phyloP scores from a whole-genome alignment of 2,888 invertebrate genomes.

The Drosophila mettleri region DNA sequence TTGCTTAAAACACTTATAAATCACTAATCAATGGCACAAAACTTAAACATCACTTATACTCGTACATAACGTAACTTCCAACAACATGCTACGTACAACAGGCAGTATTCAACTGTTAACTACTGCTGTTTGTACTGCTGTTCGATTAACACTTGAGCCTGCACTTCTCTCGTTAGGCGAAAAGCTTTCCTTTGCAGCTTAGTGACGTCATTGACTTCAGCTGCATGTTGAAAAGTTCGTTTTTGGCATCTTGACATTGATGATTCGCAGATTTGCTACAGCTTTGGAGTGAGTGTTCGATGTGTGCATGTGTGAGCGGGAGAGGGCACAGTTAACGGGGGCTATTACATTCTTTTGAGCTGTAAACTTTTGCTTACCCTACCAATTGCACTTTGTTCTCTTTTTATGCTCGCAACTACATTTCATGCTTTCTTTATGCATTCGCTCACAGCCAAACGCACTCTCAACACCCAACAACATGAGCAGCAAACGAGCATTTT shows the following conservation, averaged over 20 bases:
- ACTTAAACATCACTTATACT: no score
- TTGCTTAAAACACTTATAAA: no score
- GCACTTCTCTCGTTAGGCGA: not conserved
- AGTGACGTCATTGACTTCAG: not conserved
- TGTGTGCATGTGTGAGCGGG: no score
- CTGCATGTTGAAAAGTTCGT: not conserved
- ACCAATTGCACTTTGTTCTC: not conserved
- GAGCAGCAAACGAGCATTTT: conserved; percentile 30
- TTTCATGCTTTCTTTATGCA: conserved; percentile 46
- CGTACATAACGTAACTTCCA: no score
- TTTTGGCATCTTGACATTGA: conserved; percentile 6
- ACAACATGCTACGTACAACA: no score
- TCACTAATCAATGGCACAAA: no score
- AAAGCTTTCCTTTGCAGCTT: not conserved
- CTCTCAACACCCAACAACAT: not conserved
- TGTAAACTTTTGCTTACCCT: conserved; percentile 11
- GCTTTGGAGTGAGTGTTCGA: not conserved
- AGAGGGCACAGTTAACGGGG: no score
- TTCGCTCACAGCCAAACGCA: conserved; percentile 28
- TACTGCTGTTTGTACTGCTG: not conserved
- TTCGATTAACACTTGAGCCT: not conserved
- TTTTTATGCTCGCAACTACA: not conserved
- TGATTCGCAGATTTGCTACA: conserved; percentile 3
- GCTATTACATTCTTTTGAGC: not conserved
- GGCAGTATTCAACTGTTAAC: not conserved